Conservation (phyloP, 2,113 vertebrate species). For the Ramphastos sulfuratus region DNA sequence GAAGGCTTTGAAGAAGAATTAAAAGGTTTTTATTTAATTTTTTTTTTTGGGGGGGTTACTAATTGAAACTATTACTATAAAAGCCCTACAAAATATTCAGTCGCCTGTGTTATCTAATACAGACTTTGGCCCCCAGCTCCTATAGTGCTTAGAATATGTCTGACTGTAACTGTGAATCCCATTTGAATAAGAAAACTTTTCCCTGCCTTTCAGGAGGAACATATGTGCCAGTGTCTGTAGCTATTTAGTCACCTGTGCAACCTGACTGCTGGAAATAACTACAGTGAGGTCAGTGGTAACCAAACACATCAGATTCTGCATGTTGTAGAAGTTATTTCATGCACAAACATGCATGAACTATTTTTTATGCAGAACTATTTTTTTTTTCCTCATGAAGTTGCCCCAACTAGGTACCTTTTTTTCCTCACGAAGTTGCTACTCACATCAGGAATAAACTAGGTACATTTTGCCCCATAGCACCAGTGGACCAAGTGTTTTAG, state of each 20-base stretch:
- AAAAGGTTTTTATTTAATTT: not conserved
- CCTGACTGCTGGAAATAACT: not conserved
- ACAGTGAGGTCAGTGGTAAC: not conserved
- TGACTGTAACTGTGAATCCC: not conserved
- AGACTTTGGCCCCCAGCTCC: not conserved
- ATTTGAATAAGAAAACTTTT: not conserved
- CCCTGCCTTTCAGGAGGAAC: not conserved
- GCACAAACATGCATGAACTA: not conserved
- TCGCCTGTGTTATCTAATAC: not conserved
- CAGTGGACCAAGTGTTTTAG: not conserved
- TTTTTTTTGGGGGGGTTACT: not conserved
- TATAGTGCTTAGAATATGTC: not conserved
- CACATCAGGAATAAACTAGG: not conserved
- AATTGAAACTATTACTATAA: not conserved
- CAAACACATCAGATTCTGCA: not conserved
- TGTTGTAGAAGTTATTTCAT: not conserved
- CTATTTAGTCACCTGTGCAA: not conserved
- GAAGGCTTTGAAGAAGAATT: not conserved
- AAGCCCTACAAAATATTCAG: not conserved
- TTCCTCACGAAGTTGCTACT: not conserved
- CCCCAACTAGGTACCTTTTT: not conserved
- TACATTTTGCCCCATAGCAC: fast-evolving
- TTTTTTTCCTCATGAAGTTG: not conserved
- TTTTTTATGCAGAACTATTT: not conserved
- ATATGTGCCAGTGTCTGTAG: not conserved